These are phyloP conservation scores for Lophius americanus DNA, from an alignment of 2,797 vertebrate species.

Conservation along the genomic window DNA sequence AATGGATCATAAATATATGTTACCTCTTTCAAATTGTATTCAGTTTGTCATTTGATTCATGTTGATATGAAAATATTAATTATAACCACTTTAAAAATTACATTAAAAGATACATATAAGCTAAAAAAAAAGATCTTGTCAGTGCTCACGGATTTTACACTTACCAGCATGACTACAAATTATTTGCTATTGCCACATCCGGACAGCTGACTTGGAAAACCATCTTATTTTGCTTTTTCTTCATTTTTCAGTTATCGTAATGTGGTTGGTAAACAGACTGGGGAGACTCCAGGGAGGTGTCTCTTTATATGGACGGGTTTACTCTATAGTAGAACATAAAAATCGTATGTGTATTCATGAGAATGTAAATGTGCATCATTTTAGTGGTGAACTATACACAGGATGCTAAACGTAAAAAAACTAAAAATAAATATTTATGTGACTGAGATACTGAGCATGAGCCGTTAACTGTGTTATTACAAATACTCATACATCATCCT, in stretches of 20 bases:
- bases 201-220: no score
- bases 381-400: slow-evolving; percentile 40
- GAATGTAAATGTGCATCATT: slow-evolving; percentile 57
- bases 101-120: no score
- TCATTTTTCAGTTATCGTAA: slow-evolving; percentile 36
- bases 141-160: no score
- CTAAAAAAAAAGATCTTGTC: no score
- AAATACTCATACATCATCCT: slow-evolving; percentile 60
- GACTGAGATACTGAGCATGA: slow-evolving; percentile 30
- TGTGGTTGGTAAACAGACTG: slow-evolving; percentile 31
- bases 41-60: no score
- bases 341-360: slow-evolving; percentile 62
- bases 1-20: no score
- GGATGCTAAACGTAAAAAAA: slow-evolving; percentile 56
- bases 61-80: no score
- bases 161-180: no score
- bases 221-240: no score
- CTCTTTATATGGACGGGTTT: slow-evolving; percentile 42
- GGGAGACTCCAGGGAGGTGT: slow-evolving; percentile 37
- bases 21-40: no score
- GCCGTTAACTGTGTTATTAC: slow-evolving; percentile 42
- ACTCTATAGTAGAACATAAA: slow-evolving; percentile 31
- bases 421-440: slow-evolving; percentile 32
- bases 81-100: no score
- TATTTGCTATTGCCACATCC: no score